Conservation (phyloP, 1,140 invertebrate genomes). For the Ceratina japonica region DNA sequence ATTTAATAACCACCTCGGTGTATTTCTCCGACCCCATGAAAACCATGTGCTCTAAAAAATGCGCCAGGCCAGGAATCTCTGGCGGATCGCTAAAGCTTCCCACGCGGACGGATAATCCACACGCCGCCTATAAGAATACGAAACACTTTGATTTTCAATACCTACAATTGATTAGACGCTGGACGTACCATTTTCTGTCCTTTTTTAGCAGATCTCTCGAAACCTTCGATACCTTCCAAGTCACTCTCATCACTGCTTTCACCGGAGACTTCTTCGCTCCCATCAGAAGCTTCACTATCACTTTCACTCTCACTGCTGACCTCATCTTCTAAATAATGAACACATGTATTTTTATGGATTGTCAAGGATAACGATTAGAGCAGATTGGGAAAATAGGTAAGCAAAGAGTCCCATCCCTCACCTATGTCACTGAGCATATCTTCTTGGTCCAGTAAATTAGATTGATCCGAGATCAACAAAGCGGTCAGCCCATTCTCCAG, state of each 20-base stretch:
- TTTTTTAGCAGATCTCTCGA: conserved; percentile 54
- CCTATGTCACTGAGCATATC: conserved; percentile 17
- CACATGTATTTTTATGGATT: background rate
- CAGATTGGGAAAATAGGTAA: background rate
- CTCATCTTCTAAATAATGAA: conserved; percentile 35
- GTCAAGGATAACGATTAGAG: background rate
- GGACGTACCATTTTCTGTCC: conserved; percentile 76
- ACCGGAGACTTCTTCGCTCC: conserved; percentile 47
- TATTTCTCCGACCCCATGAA: conserved; percentile 95
- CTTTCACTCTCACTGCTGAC: conserved; percentile 69
- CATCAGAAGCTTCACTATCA: conserved; percentile 54
- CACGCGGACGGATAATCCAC: conserved; percentile 85
- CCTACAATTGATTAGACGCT: background rate
- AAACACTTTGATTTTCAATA: conserved; percentile 14
- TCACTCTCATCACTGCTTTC: conserved; percentile 41
- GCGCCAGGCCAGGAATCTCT: conserved; percentile 92
- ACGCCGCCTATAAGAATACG: conserved; percentile 82
- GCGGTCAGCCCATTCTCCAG: conserved; percentile 85
- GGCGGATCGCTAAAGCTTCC: conserved; percentile 87
- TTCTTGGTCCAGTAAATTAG: conserved; percentile 36
- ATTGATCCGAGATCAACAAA: conserved; percentile 83
- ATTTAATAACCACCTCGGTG: conserved; percentile 79
- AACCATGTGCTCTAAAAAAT: conserved; percentile 98
- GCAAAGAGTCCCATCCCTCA: background rate
- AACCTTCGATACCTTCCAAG: conserved; percentile 51